Base-by-base conservation (phyloP, 2,113 vertebrate species). In the Leptodactylus fuscus region DNA sequence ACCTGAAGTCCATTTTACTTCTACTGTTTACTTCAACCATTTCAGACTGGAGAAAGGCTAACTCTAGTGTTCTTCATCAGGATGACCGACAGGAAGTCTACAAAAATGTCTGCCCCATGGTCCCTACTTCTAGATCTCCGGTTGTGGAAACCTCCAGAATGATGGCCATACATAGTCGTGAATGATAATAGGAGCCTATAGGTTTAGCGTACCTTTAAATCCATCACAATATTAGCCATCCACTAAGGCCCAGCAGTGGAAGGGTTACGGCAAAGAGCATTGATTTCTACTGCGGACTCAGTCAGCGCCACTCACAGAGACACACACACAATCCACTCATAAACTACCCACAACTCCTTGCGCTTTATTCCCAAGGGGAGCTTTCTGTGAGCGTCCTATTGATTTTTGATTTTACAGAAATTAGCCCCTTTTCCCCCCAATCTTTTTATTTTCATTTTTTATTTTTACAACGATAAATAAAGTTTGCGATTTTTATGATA, bases 331-430 rank as follows among this genome's bases (percentile, higher is more conserved):
- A 77, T 81, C 87, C 41, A 65, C 83, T 65, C 60, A 82, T 81
- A 70, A 67, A 67, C 69, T 81, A 76, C 87, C 86, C 88, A 87
- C 81, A 89, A 86, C 49, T 29, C 87, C 53, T 51, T 49, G 83
- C 69, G 51, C 70, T 46, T 9, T 4, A 53, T 81, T 86, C 87
- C 88, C 85, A 15, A 22, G 83, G 83, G 87, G 53, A n/a, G 49
- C 48, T 86, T 87, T 60, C 51, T 81, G 83, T 60, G 58, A 82
- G 86, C 76, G 74, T 82, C 77, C 48, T 80, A 89, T 88, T 75
- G 88, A 89, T 89, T 89, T 87, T 83, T 76, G 74, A 82, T 85
- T 89, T 87, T 81, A 34, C 80, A 84, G 79, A 88, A 88, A 86
- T 81, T 87, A 81, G 81, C 87, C 86, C 78, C 69, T 69, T 77